phyloP scores from a whole-genome alignment of 1,140 invertebrate species.

The Adelges cooleyi region DNA sequence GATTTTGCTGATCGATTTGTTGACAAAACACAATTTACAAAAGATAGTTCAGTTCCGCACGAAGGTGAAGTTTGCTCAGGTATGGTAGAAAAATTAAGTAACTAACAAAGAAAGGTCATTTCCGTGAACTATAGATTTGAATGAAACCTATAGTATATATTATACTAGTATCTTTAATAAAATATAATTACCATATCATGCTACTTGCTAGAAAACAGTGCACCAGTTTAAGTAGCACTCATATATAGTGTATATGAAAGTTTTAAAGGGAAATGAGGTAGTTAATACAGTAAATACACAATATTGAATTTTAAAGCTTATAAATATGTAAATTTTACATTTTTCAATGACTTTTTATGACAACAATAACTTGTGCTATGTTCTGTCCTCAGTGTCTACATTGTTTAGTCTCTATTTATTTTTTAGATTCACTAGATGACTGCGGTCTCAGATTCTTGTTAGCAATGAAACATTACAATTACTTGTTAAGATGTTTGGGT shows the following conservation, averaged over 20 bases:
- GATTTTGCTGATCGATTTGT: conserved; percentile 75
- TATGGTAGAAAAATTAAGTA: conserved; percentile 14
- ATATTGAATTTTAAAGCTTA: neutral
- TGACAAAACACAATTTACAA: conserved; percentile 55
- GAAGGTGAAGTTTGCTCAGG: conserved; percentile 49
- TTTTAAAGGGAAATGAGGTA: no score
- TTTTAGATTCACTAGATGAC: conserved; percentile 81
- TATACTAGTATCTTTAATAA: no score
- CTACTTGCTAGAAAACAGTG: no score
- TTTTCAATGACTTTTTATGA: no score
- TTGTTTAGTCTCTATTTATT: conserved; percentile 35
- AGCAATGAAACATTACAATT: conserved; percentile 96
- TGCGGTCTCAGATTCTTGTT: conserved; percentile 92
- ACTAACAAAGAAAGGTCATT: no score
- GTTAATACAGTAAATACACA: no score
- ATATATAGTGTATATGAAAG: no score
- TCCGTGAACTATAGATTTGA: no score
- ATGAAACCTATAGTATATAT: no score
- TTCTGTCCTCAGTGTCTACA: conserved; percentile 25
- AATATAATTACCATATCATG: no score
- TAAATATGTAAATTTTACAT: neutral
- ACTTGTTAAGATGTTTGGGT: conserved; percentile 82
- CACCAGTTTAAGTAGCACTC: no score
- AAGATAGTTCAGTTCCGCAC: conserved; percentile 53
- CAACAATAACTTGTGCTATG: neutral